Percentiles rank a stretch among this genome's conserved stretches.
phyloP scores from a whole-genome alignment of 2,797 vertebrate genomes.

The Galago senegalensis region DNA sequence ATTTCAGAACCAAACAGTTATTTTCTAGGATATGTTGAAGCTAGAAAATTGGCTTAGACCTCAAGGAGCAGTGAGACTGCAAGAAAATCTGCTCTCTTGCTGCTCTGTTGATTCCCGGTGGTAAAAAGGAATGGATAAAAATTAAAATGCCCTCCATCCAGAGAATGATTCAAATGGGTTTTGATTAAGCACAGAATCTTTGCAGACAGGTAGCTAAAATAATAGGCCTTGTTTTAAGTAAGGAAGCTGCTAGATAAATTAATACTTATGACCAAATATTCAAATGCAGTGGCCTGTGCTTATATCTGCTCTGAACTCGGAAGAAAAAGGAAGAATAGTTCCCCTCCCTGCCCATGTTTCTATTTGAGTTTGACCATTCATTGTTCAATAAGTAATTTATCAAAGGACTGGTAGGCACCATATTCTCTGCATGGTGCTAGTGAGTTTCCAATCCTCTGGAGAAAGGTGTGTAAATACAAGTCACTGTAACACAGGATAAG shows the following conservation, averaged over 20 bases:
- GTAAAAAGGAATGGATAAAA: constrained; percentile 41
- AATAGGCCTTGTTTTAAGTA: constrained; percentile 24
- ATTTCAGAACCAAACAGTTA: constrained; percentile 82
- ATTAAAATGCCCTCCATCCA: constrained; percentile 53
- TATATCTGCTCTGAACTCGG: constrained; percentile 6
- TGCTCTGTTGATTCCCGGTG: constrained; percentile 46
- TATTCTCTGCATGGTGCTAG: not conserved
- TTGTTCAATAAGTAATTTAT: not conserved
- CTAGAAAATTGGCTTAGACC: constrained; percentile 76
- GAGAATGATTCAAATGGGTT: not conserved
- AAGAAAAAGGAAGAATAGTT: not conserved
- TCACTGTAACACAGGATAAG: not conserved
- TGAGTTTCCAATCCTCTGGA: not conserved
- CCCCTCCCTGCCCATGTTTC: not conserved
- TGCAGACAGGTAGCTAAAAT: constrained; percentile 64
- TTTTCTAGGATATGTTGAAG: constrained; percentile 72
- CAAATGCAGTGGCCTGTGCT: not conserved
- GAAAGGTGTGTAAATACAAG: not conserved
- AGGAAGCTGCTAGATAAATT: constrained; percentile 58
- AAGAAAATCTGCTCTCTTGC: constrained; percentile 72
- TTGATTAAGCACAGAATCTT: constrained; percentile 72
- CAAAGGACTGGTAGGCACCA: not conserved
- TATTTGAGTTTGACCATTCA: not conserved
- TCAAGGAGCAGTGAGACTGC: constrained; percentile 67
- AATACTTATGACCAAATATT: constrained; percentile 42